Evolutionary conservation across 2,113 vertebrate species (phyloP).

Genomic region (Telmatochromis sp.): DNA sequence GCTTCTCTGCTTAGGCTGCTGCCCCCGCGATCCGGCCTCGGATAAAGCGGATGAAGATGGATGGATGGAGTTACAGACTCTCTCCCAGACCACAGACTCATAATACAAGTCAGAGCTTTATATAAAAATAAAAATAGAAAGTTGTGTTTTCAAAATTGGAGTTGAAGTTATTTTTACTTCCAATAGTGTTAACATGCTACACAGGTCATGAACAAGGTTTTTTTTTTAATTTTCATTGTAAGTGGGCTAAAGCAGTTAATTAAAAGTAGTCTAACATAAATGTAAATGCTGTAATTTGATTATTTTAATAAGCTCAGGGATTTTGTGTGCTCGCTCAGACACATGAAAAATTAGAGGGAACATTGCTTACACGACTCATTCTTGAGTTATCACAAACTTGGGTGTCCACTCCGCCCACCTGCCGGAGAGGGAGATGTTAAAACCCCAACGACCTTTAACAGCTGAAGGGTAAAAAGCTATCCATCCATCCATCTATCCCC

Average conservation of each 20-base stretch:
- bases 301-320: not conserved
- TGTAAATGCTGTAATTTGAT: not conserved
- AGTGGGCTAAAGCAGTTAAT: not conserved
- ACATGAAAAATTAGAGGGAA: not conserved
- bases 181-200: rapidly evolving
- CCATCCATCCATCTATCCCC: not conserved
- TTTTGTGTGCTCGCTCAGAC: not conserved
- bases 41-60: no score
- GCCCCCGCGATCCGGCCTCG: no score
- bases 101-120: not conserved
- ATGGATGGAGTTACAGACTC: not conserved
- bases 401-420: not conserved
- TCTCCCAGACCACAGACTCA: not conserved
- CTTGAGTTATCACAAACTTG: not conserved
- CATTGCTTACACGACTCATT: not conserved
- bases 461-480: not conserved
- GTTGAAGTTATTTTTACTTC: not conserved
- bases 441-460: rapidly evolving
- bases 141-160: not conserved
- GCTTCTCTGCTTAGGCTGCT: no score
- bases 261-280: not conserved
- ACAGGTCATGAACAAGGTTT: not conserved
- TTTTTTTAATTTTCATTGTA: rapidly evolving
- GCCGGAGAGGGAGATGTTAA: not conserved
- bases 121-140: not conserved